Evolutionary conservation across 2,888 invertebrate species (phyloP).

Genomic region (Leptinotarsa haldemani): DNA sequence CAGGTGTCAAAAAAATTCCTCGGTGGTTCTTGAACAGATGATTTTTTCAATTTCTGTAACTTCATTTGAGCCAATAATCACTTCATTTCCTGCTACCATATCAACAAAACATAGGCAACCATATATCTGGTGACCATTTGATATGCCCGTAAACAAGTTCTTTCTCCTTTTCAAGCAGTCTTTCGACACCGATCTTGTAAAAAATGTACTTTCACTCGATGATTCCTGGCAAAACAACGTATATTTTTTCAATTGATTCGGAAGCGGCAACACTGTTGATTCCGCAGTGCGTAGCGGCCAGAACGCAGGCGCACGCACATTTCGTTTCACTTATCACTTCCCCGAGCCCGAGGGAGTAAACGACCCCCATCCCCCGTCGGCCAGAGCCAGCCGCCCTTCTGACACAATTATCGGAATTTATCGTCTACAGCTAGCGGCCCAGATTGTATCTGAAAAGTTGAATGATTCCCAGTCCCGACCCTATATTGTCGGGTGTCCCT

Average conservation of each 20-base stretch:
- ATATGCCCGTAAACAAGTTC: no score
- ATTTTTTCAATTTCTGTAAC: no score
- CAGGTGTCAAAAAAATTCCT: no score
- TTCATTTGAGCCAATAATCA: no score
- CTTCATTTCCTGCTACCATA: no score
- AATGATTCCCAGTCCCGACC: neutral
- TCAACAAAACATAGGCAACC: no score
- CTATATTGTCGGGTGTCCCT: neutral
- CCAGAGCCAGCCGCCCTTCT: conserved; percentile 8
- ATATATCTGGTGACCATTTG: no score
- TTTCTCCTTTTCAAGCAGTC: no score
- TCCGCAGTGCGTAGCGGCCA: conserved; percentile 50
- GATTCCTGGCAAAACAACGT: neutral
- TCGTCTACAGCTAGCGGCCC: conserved; percentile 21
- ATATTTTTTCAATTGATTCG: neutral
- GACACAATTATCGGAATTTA: conserved; percentile 32
- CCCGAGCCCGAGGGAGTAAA: conserved; percentile 1
- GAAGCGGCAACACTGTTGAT: conserved; percentile 30
- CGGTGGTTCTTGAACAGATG: no score
- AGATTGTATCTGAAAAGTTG: conserved; percentile 27
- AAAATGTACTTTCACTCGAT: neutral
- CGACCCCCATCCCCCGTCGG: neutral
- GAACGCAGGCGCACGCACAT: conserved; percentile 48
- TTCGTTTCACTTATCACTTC: conserved; percentile 37
- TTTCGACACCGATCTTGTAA: no score